Percentiles rank a stretch among this genome's conserved stretches.
Evolutionary conservation across 2,113 vertebrate species (phyloP).

Genomic region (Corvus cornix): DNA sequence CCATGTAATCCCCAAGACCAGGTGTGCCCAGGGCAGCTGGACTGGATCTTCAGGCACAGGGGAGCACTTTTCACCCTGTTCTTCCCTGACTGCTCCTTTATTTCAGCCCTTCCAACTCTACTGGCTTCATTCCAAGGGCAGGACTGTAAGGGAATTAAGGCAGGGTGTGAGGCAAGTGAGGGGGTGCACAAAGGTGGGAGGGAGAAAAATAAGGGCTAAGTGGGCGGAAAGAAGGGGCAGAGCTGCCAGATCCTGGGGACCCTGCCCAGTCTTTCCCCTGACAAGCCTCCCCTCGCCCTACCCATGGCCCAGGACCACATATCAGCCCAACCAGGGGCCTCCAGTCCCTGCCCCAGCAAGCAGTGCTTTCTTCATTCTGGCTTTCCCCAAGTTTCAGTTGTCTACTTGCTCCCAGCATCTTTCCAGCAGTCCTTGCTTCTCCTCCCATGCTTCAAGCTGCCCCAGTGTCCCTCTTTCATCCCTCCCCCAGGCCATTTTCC

Average conservation of each 20-base stretch:
- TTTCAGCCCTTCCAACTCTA: background rate
- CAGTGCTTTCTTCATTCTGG: background rate
- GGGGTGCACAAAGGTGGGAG: background rate
- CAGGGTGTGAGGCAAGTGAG: background rate
- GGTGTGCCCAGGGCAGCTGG: background rate
- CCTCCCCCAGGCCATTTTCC: background rate
- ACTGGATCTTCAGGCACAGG: background rate
- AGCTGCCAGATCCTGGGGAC: background rate
- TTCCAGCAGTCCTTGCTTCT: background rate
- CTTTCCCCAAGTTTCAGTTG: background rate
- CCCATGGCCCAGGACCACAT: background rate
- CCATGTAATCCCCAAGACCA: background rate
- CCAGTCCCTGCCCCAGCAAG: background rate
- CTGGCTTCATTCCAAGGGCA: background rate
- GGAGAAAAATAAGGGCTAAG: background rate
- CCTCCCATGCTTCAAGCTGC: background rate
- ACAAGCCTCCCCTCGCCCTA: fast-evolving
- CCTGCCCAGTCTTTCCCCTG: fast-evolving
- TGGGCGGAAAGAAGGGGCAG: background rate
- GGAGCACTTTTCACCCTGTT: background rate
- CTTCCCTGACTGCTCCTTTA: background rate
- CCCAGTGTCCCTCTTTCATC: background rate
- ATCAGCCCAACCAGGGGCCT: background rate
- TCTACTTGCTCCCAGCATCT: background rate
- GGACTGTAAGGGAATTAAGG: background rate